Base-by-base conservation (phyloP, 2,888 invertebrate species). In the Cylloceria caligata region DNA sequence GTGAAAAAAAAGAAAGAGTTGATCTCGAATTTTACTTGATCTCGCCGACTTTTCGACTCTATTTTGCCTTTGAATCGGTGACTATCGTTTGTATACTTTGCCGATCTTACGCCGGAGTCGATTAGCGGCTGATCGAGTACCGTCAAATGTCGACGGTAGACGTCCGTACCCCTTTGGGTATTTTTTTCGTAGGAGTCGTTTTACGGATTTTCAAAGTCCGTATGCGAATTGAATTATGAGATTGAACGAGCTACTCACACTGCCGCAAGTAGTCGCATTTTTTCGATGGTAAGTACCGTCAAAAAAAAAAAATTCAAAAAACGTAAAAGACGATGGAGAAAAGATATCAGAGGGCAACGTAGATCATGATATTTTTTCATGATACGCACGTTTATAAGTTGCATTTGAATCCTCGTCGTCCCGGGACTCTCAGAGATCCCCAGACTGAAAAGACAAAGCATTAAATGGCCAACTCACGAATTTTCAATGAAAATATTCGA, bases 281-380 rank as follows among this genome's bases (percentile, higher is more conserved):
- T 24, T 30, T 57, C 62, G 62, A 72, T 71, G 79, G 82, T 83
- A 72, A 83, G 82, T 83, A 68, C 24, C 4, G 24, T 36, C 47
- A 60, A 3, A 30, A 39, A 64, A 39, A 39, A 71, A n/a, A 47
- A 52, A 67, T 42, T n/a, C 30, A 45, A 55, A 60, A 21, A 7
- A 30, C 11, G n/a, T 7, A 30, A 27, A 24, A 52, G 30, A 67
- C 16, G 36, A 16, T n/a, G 30, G 13, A 62, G 16, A 57, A 34
- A 34, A 16, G 7, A 27, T 34, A 21, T 68, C 0, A 34, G 45
- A 64, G 21, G 24, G 69, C 6, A 45, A 7, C 34, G 45, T 62
- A 52, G 19, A n/a, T 42, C 64, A 62, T 34, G n/a, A 60, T 64
- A 21, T 65, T 65, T 62, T 52, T 30, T n/a, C 30, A 36, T 64